phyloP scores from a whole-genome alignment of 2,797 vertebrate species.

The Enteromius unitaeniatus region DNA sequence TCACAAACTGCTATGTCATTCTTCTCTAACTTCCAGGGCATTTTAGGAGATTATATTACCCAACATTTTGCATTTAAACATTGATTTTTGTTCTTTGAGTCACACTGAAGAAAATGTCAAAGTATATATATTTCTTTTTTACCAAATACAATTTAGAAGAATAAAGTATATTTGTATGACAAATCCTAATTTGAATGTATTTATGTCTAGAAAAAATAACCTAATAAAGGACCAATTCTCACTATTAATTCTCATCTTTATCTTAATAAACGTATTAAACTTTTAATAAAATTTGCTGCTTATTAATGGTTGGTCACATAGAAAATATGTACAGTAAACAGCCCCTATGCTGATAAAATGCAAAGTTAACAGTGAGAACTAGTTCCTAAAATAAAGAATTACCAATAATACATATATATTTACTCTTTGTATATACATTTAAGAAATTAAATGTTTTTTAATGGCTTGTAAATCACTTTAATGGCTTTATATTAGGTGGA shows the following conservation, averaged over 20 bases:
- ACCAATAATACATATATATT: constrained; percentile 2
- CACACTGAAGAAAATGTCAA: constrained; percentile 19
- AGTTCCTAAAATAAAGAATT: neutral
- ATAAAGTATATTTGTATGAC: constrained; percentile 37
- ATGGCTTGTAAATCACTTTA: no score
- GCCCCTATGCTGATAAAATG: neutral
- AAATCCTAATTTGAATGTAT: constrained; percentile 25
- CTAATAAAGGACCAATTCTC: neutral
- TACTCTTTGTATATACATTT: constrained; percentile 3
- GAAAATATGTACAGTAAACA: neutral
- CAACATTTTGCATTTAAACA: constrained; percentile 45
- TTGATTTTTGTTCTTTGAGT: neutral
- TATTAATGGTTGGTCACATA: neutral
- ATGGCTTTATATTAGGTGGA: no score
- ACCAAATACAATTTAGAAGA: neutral
- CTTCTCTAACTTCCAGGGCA: constrained; percentile 6
- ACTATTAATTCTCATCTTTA: neutral
- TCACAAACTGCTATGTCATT: neutral
- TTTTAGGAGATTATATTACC: constrained; percentile 14
- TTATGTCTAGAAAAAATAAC: constrained; percentile 42
- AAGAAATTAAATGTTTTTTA: neutral
- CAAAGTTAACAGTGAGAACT: neutral
- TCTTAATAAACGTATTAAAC: neutral
- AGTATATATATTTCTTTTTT: neutral
- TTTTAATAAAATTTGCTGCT: neutral